Evolutionary conservation across 2,888 invertebrate species (phyloP).

Genomic region (Sarcophaga carnaria): DNA sequence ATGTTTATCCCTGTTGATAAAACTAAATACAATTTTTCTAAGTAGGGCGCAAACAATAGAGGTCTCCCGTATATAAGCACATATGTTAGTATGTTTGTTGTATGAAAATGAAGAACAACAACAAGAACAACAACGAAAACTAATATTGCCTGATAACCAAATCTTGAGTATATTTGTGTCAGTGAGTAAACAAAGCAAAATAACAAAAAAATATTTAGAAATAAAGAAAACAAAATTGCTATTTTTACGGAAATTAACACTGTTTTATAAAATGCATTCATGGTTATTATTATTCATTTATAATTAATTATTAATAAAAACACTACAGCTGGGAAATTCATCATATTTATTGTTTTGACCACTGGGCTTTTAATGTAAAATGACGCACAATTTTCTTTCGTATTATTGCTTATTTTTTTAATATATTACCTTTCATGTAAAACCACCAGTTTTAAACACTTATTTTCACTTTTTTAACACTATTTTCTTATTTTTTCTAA

Average conservation of each 20-base stretch:
- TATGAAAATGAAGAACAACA: background rate
- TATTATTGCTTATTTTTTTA: too few species aligned
- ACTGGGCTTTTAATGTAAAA: background rate
- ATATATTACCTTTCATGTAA: too few species aligned
- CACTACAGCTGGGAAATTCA: background rate
- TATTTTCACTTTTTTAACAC: background rate
- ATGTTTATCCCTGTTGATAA: background rate
- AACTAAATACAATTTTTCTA: background rate
- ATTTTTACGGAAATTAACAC: too few species aligned
- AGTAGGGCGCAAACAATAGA: slow-evolving; percentile 4
- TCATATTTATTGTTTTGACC: slow-evolving; percentile 28
- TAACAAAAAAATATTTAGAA: too few species aligned
- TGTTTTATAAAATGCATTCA: background rate
- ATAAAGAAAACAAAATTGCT: too few species aligned
- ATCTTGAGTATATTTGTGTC: slow-evolving; percentile 18
- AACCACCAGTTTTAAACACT: background rate
- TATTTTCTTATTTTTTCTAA: slow-evolving; percentile 13
- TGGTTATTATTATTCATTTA: background rate
- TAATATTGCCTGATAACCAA: slow-evolving; percentile 36
- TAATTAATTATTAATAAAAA: background rate
- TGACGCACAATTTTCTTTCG: too few species aligned
- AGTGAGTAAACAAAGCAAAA: slow-evolving; percentile 21
- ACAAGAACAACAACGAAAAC: background rate
- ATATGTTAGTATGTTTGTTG: too few species aligned
- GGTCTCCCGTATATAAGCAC: background rate